phyloP scores from a whole-genome alignment of 1,140 invertebrate species.

The Anthonomus grandis region DNA sequence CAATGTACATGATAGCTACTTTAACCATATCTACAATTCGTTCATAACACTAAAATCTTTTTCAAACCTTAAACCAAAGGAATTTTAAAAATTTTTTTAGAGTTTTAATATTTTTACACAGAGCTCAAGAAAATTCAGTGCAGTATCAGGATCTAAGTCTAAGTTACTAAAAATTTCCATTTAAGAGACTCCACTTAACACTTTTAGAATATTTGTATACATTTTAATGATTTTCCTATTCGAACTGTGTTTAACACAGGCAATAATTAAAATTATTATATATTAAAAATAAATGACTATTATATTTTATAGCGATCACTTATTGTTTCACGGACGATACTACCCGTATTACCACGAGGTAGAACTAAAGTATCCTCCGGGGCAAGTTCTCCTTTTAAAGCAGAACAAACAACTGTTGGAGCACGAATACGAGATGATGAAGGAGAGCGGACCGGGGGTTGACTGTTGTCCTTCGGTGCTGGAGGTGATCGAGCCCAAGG shows the following conservation, averaged over 20 bases:
- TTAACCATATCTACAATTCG: too few species aligned
- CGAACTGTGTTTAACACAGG: background rate
- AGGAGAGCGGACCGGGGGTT: conserved; percentile 42
- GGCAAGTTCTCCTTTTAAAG: conserved; percentile 48
- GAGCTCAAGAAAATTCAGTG: too few species aligned
- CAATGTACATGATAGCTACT: too few species aligned
- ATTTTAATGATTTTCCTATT: background rate
- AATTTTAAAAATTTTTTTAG: too few species aligned
- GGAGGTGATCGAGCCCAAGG: conserved; percentile 73
- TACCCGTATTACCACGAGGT: conserved; percentile 33
- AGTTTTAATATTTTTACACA: too few species aligned
- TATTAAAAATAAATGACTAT: background rate
- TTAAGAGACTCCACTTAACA: background rate
- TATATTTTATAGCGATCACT: conserved; percentile 1
- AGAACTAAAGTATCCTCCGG: conserved; percentile 30
- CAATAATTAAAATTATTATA: background rate
- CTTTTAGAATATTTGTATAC: background rate
- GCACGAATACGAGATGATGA: conserved; percentile 14
- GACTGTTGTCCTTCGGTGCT: conserved; percentile 78
- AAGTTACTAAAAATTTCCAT: background rate
- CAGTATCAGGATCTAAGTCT: background rate
- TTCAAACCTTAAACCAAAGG: too few species aligned
- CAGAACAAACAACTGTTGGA: conserved; percentile 59
- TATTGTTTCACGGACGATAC: conserved; percentile 13
- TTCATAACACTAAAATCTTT: too few species aligned